A percentile compares a stretch with the other conserved stretches of the same genome.
phyloP scores from a whole-genome alignment of 2,797 vertebrate genomes.

The Botia kubotai region DNA sequence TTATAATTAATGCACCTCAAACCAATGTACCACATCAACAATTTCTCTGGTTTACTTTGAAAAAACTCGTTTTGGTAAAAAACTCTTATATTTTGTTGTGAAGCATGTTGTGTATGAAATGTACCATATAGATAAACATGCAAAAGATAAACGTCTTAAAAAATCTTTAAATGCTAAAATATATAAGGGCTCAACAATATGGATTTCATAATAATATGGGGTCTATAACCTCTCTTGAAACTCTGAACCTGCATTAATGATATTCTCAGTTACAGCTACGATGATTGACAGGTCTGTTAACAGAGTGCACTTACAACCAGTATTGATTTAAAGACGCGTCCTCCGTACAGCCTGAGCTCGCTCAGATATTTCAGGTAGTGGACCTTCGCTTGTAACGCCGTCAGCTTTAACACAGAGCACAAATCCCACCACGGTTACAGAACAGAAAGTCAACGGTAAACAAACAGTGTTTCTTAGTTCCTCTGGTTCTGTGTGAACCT shows the following conservation, averaged over 20 bases:
- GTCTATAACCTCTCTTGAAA: neutral
- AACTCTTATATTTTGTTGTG: too few relatives aligned
- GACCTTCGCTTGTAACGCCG: constrained; percentile 96
- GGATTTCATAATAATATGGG: too few relatives aligned
- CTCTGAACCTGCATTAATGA: too few relatives aligned
- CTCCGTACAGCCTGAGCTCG: constrained; percentile 94
- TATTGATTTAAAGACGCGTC: constrained; percentile 94
- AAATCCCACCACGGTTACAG: constrained; percentile 3
- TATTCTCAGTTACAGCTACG: neutral
- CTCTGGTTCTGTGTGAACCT: neutral
- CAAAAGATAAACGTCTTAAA: too few relatives aligned
- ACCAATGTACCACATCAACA: neutral
- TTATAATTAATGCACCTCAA: neutral
- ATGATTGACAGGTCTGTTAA: neutral
- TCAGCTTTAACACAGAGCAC: constrained; percentile 80
- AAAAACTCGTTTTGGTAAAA: too few relatives aligned
- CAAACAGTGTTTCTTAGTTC: neutral
- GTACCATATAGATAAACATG: too few relatives aligned
- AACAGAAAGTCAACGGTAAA: neutral
- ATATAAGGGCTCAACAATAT: too few relatives aligned
- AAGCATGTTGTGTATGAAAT: too few relatives aligned
- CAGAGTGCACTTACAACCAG: constrained; percentile 84
- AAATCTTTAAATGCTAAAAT: too few relatives aligned
- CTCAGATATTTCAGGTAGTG: constrained; percentile 99
- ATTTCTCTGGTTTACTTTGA: neutral